phyloP scores from a whole-genome alignment of 2,113 vertebrate genomes.

The Anoura caudifer region DNA sequence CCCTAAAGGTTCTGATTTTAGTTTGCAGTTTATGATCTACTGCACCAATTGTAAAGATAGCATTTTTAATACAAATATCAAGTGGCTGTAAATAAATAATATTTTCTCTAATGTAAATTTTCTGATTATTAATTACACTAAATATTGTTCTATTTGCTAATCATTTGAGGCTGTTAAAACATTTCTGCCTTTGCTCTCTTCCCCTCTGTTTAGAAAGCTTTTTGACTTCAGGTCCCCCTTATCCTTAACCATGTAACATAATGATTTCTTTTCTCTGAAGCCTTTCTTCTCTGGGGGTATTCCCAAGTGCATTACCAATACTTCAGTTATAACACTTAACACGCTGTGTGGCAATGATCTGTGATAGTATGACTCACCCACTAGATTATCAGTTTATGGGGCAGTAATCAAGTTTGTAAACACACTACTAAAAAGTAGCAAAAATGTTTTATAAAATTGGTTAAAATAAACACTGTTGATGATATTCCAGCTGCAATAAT shows the following conservation, averaged over 20 bases:
- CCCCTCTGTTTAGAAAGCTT: background rate
- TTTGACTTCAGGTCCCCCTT: background rate
- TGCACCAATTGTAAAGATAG: background rate
- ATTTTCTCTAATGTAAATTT: background rate
- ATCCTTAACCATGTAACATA: background rate
- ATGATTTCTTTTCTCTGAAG: background rate
- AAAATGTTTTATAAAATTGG: slow-evolving; percentile 10
- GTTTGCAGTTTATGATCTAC: background rate
- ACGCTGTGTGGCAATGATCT: background rate
- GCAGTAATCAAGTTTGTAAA: slow-evolving; percentile 21
- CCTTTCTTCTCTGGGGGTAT: background rate
- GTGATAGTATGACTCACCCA: background rate
- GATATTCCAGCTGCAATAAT: slow-evolving; percentile 16
- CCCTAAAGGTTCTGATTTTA: background rate
- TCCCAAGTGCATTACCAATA: background rate
- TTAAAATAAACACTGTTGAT: slow-evolving; percentile 44
- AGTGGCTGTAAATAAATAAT: background rate
- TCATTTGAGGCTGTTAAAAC: background rate
- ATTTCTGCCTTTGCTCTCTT: background rate
- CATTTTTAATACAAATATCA: background rate
- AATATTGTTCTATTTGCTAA: background rate
- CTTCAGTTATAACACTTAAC: background rate
- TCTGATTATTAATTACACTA: background rate
- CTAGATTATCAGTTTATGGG: background rate
- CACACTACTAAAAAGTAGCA: background rate